A percentile compares a stretch with the other conserved stretches of the same genome.
Evolutionary conservation across 2,797 vertebrate genomes (phyloP).

Genomic region (Gambelia wislizenii): DNA sequence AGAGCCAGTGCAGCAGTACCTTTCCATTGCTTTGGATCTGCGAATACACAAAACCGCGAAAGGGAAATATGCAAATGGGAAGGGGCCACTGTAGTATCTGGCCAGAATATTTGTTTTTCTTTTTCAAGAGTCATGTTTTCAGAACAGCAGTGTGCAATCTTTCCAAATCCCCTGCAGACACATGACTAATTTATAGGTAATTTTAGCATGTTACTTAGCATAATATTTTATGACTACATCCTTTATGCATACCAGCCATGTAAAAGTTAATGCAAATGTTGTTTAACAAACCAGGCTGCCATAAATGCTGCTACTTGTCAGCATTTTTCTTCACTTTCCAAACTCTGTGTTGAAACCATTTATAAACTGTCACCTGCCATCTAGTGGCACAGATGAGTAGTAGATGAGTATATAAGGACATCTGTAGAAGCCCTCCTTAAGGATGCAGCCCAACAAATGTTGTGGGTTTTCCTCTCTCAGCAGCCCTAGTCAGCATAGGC

Average conservation of each 20-base stretch:
- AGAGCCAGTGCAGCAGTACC: too few species aligned
- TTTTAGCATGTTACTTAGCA: neutral
- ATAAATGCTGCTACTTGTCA: neutral
- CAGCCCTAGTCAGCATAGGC: too few species aligned
- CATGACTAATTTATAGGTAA: neutral
- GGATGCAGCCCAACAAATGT: too few species aligned
- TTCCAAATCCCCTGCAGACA: neutral
- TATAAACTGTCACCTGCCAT: conserved; percentile 67
- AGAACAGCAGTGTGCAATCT: neutral
- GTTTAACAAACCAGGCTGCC: neutral
- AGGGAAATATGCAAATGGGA: too few species aligned
- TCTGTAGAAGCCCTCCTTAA: neutral
- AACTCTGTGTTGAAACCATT: neutral
- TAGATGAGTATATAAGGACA: neutral
- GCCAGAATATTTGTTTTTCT: neutral
- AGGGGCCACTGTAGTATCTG: too few species aligned
- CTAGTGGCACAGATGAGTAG: conserved; percentile 40
- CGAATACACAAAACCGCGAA: too few species aligned
- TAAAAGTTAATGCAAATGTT: conserved; percentile 12
- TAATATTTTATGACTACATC: conserved; percentile 16
- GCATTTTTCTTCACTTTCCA: conserved; percentile 7
- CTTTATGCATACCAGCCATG: neutral
- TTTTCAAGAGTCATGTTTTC: neutral
- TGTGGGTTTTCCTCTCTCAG: too few species aligned
- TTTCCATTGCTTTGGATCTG: too few species aligned